Evolutionary conservation across 64 coral and sea anemone genomes (phyloP).

Genomic region (Cladopsammia gracilis): DNA sequence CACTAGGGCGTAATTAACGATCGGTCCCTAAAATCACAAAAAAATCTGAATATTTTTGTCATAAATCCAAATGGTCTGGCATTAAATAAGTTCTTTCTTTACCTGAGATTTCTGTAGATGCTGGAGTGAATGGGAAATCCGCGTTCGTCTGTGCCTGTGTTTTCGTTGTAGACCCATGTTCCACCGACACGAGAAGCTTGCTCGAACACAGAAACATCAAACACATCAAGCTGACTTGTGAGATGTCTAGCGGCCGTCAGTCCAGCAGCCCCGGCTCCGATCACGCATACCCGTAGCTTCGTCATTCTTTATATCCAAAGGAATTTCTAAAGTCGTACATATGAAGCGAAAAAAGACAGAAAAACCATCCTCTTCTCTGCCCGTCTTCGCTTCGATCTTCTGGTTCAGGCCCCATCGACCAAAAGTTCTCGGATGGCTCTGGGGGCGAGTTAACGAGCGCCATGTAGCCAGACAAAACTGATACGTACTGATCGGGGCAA

Average conservation of each 20-base stretch:
- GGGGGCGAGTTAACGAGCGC: too few relatives aligned
- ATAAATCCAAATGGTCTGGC: too few relatives aligned
- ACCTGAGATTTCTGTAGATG: conserved; percentile 84
- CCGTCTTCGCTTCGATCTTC: too few relatives aligned
- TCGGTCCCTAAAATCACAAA: too few relatives aligned
- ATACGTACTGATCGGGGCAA: too few relatives aligned
- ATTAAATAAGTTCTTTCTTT: not conserved
- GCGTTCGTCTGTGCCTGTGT: conserved; percentile 37
- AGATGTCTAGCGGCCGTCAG: conserved; percentile 64
- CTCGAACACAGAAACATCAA: conserved; percentile 67
- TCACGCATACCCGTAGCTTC: conserved; percentile 74
- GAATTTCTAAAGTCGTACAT: too few relatives aligned
- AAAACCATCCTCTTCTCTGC: too few relatives aligned
- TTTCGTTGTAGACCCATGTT: conserved; percentile 74
- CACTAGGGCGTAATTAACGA: too few relatives aligned
- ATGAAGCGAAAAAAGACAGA: not conserved
- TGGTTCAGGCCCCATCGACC: too few relatives aligned
- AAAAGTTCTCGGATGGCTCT: too few relatives aligned
- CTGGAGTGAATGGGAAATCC: conserved; percentile 61
- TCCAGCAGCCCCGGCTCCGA: conserved; percentile 77
- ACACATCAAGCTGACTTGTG: conserved; percentile 34
- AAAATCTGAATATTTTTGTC: too few relatives aligned
- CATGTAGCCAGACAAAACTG: too few relatives aligned
- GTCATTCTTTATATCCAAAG: not conserved
- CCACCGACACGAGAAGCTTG: conserved; percentile 63